Base-by-base conservation (phyloP, 1,140 invertebrate species). In the Harlomillsia oculata region DNA sequence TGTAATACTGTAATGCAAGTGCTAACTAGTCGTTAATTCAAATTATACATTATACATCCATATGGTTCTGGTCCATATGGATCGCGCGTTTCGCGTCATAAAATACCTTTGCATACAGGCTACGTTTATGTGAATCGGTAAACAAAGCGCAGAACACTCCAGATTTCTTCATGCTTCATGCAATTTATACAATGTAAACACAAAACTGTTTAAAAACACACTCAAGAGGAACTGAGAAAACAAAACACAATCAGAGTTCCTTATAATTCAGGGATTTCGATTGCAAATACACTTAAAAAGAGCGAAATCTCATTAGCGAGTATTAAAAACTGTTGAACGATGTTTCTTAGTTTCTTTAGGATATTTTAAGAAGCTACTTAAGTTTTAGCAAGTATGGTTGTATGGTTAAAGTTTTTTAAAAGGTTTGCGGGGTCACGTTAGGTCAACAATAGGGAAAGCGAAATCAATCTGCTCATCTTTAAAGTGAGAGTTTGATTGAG, bases 241-340 rank as follows among this genome's bases (percentile, higher is more conserved):
- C 23, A 45, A 45, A 26, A 28, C 43, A 45, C 23, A 45, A 45
- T 45, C n/a, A n/a, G n/a, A n/a, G n/a, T n/a, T n/a, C n/a, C n/a
- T 45, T 45, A 23, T 26, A 45, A 45, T 45, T 23, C 43, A 45
- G 29, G 43, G 43, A 21, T 13, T 21, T 16, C 1, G 25, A 23
- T 21, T 28, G 23, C 8, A 34, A n/a, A n/a, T 9, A 41, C 39
- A 41, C 25, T 41, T 11, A n/a, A n/a, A n/a, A n/a, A n/a, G n/a
- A n/a, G 39, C 39, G 21, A 23, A 23, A 23, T 41, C 23, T 21
- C 39, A 23, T 41, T 41, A 41, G 20, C 20, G 18, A 18, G 20
- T 23, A 41, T 18, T 41, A 23, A 41, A 18, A 41, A 23, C 39
- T 23, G 39, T 41, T 41, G 39, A 6, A 41, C 39, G 5, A 26